Evolutionary conservation across 2,113 vertebrate genomes (phyloP).

Genomic region (Petaurus breviceps): DNA sequence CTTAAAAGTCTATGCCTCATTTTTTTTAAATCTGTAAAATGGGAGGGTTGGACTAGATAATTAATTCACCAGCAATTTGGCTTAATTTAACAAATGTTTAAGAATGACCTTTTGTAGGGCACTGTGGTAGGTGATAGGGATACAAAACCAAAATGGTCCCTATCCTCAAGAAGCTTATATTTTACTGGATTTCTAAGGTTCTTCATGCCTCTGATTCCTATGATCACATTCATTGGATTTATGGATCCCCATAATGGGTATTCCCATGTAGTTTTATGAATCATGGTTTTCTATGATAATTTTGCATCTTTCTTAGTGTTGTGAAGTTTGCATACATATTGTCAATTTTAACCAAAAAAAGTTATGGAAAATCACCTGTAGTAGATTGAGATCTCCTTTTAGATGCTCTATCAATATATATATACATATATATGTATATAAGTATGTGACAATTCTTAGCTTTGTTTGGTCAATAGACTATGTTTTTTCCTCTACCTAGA

Average conservation of each 20-base stretch:
- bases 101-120: too few species aligned
- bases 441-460: background rate
- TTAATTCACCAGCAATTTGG: too few species aligned
- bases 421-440: too few species aligned
- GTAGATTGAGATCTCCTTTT: background rate
- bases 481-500: background rate
- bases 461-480: background rate
- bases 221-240: background rate
- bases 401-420: background rate
- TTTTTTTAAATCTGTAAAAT: too few species aligned
- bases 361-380: background rate
- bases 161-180: too few species aligned
- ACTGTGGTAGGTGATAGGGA: too few species aligned
- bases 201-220: background rate
- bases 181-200: too few species aligned
- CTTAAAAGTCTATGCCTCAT: too few species aligned
- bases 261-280: background rate
- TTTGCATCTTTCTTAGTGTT: conserved; percentile 7
- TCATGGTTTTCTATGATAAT: conserved; percentile 3
- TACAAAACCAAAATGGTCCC: too few species aligned
- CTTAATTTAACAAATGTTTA: too few species aligned
- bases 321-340: conserved; percentile 18
- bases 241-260: background rate
- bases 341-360: background rate
- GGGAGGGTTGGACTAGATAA: too few species aligned